A percentile compares a stretch with the other conserved stretches of the same genome.
Evolutionary conservation across 2,113 vertebrate species (phyloP).

Genomic region (Crotalus helleri): DNA sequence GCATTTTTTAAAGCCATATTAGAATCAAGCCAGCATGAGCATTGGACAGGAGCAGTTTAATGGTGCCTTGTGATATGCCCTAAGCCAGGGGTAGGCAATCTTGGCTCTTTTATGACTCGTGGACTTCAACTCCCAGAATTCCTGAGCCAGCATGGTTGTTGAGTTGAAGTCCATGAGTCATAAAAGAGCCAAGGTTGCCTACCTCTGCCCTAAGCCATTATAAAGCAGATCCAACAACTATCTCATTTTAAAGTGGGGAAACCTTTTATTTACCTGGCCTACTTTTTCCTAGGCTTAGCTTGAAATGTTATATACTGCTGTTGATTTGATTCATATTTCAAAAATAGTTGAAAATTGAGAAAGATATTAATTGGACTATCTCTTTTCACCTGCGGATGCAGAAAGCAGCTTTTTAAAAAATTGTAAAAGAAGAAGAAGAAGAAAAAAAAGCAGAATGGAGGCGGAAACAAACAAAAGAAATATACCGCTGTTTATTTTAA

Average conservation of each 20-base stretch:
- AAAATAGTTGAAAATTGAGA: background rate
- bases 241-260: background rate
- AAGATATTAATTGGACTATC: background rate
- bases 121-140: no score
- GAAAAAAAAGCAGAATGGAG: slow-evolving; percentile 35
- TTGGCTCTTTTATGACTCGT: no score
- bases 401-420: slow-evolving; percentile 29
- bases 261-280: background rate
- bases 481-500: slow-evolving; percentile 33
- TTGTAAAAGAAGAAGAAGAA: slow-evolving; percentile 48
- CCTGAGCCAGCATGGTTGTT: no score
- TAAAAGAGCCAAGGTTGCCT: no score
- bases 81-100: background rate
- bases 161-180: no score
- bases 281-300: background rate
- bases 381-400: slow-evolving; percentile 41
- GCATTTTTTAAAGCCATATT: background rate
- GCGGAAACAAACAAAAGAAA: slow-evolving; percentile 62
- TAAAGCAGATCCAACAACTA: background rate
- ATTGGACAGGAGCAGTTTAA: background rate
- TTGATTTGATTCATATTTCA: slow-evolving; percentile 27
- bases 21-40: background rate
- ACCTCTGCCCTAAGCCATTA: background rate
- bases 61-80: background rate
- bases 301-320: background rate